A percentile compares a stretch with the other conserved stretches of the same genome.
These are phyloP conservation scores for Brassicogethes aeneus DNA, from an alignment of 2,888 invertebrate species.

Conservation along the genomic window DNA sequence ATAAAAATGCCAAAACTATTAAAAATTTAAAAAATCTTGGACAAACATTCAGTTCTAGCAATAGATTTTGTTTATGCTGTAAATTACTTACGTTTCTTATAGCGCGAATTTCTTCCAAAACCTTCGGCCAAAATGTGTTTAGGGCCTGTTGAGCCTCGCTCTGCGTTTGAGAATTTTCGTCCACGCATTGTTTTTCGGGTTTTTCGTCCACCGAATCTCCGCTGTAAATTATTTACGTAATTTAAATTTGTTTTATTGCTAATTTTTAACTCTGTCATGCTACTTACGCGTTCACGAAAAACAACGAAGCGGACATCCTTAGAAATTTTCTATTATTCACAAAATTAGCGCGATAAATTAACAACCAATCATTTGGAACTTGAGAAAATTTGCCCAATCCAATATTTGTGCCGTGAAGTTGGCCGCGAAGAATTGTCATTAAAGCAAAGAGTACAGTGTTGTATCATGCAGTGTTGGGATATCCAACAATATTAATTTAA, in stretches of 20 bases:
- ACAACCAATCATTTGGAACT: conserved; percentile 21
- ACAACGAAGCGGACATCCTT: conserved; percentile 47
- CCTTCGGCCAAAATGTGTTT: conserved; percentile 75
- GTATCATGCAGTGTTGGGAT: no score
- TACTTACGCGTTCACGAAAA: conserved; percentile 66
- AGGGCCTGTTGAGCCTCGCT: conserved; percentile 63
- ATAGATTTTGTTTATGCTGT: no score
- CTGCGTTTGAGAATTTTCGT: conserved; percentile 39
- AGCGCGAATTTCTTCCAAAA: conserved; percentile 69
- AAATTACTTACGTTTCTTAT: conserved; percentile 66
- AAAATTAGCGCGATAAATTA: conserved; percentile 15
- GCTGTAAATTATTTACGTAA: conserved; percentile 13
- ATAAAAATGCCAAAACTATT: no score
- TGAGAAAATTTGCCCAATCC: conserved; percentile 15
- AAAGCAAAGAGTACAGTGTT: no score
- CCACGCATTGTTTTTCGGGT: conserved; percentile 29
- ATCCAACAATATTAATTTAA: no score
- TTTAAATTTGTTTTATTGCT: conserved; percentile 17
- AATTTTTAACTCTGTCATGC: conserved; percentile 3
- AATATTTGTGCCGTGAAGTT: conserved; percentile 3
- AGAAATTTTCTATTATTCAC: neutral
- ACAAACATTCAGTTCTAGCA: no score
- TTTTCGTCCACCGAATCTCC: conserved; percentile 31
- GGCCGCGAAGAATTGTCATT: neutral
- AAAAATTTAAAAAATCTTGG: no score